phyloP scores from a whole-genome alignment of 1,140 invertebrate genomes.

The Myzus persicae region DNA sequence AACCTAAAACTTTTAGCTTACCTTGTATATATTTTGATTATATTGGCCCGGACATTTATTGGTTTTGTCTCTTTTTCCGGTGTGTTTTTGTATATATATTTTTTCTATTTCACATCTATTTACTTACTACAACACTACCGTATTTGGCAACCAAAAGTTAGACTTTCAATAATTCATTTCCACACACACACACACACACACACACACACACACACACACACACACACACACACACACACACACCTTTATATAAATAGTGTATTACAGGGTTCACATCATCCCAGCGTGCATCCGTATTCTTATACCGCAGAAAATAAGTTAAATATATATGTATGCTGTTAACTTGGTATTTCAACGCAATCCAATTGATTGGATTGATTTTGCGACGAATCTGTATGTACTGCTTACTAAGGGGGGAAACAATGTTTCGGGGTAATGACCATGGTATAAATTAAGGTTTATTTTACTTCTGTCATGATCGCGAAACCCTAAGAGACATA shows the following conservation, averaged over 20 bases:
- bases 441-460: conserved; percentile 40
- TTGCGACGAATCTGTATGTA: not conserved
- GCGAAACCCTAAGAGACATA: not conserved
- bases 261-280: not conserved
- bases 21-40: conserved; percentile 18
- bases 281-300: not conserved
- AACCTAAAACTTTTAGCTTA: not conserved
- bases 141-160: not conserved
- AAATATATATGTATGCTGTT: not conserved
- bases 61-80: not conserved
- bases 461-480: not conserved
- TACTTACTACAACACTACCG: not conserved
- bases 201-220: too few species aligned
- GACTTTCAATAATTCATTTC: conserved; percentile 1
- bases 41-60: not conserved
- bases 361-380: conserved; percentile 23
- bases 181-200: too few species aligned
- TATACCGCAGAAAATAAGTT: not conserved
- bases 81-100: not conserved
- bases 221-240: too few species aligned
- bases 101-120: not conserved
- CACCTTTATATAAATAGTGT: not conserved
- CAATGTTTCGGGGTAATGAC: not conserved
- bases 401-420: not conserved
- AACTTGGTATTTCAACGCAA: not conserved